Base-by-base conservation (phyloP, 2,797 vertebrate genomes). In the Poecilia picta region DNA sequence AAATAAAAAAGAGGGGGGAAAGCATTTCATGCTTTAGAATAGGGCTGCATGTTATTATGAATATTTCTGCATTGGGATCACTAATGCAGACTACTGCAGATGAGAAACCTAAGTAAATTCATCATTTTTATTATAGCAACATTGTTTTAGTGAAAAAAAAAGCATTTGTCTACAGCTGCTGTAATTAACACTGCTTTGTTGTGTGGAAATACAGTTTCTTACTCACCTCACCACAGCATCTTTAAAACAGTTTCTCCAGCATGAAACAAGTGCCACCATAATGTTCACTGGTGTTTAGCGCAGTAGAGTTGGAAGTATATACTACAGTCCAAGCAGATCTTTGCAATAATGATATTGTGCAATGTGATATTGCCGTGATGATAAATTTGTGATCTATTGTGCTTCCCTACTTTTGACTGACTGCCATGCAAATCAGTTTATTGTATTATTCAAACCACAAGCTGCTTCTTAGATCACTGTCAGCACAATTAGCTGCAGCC, bases 401-500 rank as follows among this genome's bases (percentile, higher is more conserved):
- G 39, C 66, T 45, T 25, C 39, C 66, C 39, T n/a, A 2, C 23
- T 45, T n/a, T n/a, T 8, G 2, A n/a, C 23, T n/a, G 66, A 70
- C 18, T 43, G 20, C 11, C 23, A 70, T 25, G 43, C 23, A 49
- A 39, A 51, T 51, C 33, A 47, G 39, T 43, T 8, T 25, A 53
- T 28, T n/a, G 16, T 1, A 8, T 39, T 66, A 39, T 68, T 68
- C 77, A 55, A 43, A 41, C 59, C 15, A 68, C 28, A 77, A 81
- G 53, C n/a, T 43, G 51, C 11, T 36, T 43, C 46, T 83, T 20
- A 33, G 59, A 76, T 83, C 64, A 82, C 6, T 64, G 51, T 75
- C 46, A 59, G 77, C 18, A 72, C 20, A 39, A 66, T 53, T 36
- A 39, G 49, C 72, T 39, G 15, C 25, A 10, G 36, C 47, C 31